Percentiles rank a stretch among this genome's conserved stretches.
phyloP scores from a whole-genome alignment of 2,888 invertebrate species.

The Drepanosiphum platanoidis region DNA sequence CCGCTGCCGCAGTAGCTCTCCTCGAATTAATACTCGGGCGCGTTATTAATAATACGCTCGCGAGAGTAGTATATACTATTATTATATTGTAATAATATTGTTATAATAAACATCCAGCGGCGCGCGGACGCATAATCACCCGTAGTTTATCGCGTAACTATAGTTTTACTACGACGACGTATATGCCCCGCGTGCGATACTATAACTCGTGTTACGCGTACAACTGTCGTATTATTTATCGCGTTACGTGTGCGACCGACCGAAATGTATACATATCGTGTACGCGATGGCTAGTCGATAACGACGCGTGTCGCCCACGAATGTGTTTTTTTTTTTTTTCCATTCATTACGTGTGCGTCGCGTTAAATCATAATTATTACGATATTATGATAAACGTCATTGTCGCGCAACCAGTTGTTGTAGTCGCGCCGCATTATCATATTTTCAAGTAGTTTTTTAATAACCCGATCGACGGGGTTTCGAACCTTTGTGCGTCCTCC shows the following conservation, averaged over 20 bases:
- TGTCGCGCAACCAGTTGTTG: conserved; percentile 19
- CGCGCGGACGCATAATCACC: not conserved
- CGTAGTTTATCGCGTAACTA: not conserved
- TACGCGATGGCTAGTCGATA: not conserved
- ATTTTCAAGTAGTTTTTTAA: conserved; percentile 44
- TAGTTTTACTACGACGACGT: not conserved
- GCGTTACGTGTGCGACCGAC: not conserved
- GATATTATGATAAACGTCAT: not conserved
- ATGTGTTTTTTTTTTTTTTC: not conserved
- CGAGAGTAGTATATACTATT: too few species aligned
- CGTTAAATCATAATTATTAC: not conserved
- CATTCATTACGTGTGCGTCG: not conserved
- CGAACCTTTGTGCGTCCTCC: not conserved
- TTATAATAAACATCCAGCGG: too few species aligned
- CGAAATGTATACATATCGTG: not conserved
- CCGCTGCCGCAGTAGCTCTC: not conserved
- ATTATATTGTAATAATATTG: too few species aligned
- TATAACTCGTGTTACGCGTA: not conserved
- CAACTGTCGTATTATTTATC: not conserved
- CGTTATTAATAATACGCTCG: too few species aligned
- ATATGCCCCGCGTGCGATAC: not conserved
- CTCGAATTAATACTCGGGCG: not conserved
- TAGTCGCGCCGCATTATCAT: conserved; percentile 22
- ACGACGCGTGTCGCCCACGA: not conserved
- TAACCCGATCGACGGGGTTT: conserved; percentile 30